Evolutionary conservation across 2,113 vertebrate genomes (phyloP), one percentile per base, ranked within the genome.

Genomic region (Neopipo cinnamomea): DNA sequence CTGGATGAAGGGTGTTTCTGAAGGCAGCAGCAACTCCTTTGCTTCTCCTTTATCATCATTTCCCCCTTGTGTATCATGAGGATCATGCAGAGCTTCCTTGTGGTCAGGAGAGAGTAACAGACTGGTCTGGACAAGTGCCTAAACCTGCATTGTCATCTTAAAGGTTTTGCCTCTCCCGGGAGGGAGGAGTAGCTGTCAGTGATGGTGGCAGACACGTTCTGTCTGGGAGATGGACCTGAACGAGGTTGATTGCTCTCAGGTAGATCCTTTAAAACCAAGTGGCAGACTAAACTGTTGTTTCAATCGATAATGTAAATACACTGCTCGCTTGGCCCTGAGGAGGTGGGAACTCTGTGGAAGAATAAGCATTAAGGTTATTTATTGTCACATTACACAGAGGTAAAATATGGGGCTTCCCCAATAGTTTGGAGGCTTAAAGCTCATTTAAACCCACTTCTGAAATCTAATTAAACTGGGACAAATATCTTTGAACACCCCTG

Each of bases 291-390:
- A 66, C 24, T 80, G 39, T 76, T 47, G 22, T 91, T 95, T 67
- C 89, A 78, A 28, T 67, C 91, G 85, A 85, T 84, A 72, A 41
- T 80, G 78, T 61, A 92, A 92, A 89, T 56, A 52, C 20, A 41
- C 35, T 62, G 23, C 24, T 52, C 0, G 4, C 76, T 88, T 39
- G 44, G 76, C 73, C 65, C 66, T 78, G 70, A 39, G 86, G 71
- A 78, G 52, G 27, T 84, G 76, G 65, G 76, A 81, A 37, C 33
- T 63, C 19, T 47, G 50, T 52, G 50, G 35, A 67, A 70, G 73
- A 81, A 74, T 6, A 81, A 37, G 20, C 65, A 75, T 81, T 92
- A 61, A 81, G 56, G 53, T 91, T 95, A 91, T 92, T 92, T 95
- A 88, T 81, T 1, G 3, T 91, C 68, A 56, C 12, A 23, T 37